Conservation (phyloP, 2,113 vertebrate genomes). For the Patagioenas fasciata region DNA sequence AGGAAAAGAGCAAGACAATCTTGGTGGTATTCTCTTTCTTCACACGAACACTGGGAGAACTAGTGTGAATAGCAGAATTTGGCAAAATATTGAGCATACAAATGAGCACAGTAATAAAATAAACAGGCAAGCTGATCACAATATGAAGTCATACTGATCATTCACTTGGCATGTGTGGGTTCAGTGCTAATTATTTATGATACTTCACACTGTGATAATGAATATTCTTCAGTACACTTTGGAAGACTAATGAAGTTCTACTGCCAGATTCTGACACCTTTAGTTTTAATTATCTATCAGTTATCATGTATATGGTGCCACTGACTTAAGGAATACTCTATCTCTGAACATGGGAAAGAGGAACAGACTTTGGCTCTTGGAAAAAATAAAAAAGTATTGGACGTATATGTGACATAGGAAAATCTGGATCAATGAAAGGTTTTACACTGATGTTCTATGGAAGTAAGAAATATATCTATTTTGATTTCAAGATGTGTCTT, state of each 20-base stretch:
- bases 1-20: neutral
- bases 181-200: conserved; percentile 36
- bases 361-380: neutral
- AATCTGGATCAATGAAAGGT: neutral
- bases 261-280: conserved; percentile 32
- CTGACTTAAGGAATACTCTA: neutral
- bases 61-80: neutral
- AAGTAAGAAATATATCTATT: neutral
- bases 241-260: conserved; percentile 5
- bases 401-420: neutral
- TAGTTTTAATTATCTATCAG: neutral
- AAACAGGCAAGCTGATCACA: conserved; percentile 3
- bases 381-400: neutral
- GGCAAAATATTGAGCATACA: conserved; percentile 18
- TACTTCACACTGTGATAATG: conserved; percentile 22
- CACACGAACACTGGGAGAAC: neutral
- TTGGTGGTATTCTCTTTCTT: neutral
- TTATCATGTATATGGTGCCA: neutral
- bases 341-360: neutral
- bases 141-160: neutral
- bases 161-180: neutral
- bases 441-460: neutral
- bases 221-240: neutral
- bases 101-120: neutral
- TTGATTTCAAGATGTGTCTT: conserved; percentile 2